Conservation (phyloP, 2,888 invertebrate genomes). For the Caenorhabditis doughertyi region DNA sequence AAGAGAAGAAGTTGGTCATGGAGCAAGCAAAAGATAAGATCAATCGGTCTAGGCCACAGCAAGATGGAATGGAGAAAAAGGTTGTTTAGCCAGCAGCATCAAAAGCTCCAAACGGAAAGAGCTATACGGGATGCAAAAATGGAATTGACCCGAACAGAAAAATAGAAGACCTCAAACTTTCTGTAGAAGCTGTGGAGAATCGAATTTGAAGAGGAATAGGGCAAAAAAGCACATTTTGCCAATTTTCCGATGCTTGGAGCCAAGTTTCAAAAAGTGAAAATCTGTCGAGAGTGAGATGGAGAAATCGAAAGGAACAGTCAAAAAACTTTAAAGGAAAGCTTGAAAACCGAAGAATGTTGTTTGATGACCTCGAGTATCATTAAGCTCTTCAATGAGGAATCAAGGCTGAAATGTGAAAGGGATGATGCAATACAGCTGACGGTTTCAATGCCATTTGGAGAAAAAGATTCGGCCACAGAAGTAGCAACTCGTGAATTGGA, state of each 20-base stretch:
- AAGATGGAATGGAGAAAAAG: neutral
- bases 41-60: too few relatives aligned
- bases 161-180: too few relatives aligned
- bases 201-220: too few relatives aligned
- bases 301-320: neutral
- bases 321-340: neutral
- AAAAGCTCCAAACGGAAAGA: neutral
- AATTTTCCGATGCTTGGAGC: too few relatives aligned
- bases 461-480: slow-evolving; percentile 22
- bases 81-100: neutral
- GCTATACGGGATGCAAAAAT: neutral
- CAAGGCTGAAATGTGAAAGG: slow-evolving; percentile 11
- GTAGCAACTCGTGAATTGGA: neutral
- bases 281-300: neutral
- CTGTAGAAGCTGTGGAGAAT: too few relatives aligned
- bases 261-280: too few relatives aligned
- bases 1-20: neutral
- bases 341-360: neutral
- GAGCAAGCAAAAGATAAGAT: neutral
- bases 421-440: slow-evolving; percentile 19
- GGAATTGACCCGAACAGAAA: neutral
- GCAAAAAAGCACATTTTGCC: too few relatives aligned
- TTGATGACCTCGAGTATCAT: neutral
- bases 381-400: slow-evolving; percentile 18
- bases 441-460: neutral